Conservation (phyloP, 2,113 vertebrate genomes). For the human region DNA sequence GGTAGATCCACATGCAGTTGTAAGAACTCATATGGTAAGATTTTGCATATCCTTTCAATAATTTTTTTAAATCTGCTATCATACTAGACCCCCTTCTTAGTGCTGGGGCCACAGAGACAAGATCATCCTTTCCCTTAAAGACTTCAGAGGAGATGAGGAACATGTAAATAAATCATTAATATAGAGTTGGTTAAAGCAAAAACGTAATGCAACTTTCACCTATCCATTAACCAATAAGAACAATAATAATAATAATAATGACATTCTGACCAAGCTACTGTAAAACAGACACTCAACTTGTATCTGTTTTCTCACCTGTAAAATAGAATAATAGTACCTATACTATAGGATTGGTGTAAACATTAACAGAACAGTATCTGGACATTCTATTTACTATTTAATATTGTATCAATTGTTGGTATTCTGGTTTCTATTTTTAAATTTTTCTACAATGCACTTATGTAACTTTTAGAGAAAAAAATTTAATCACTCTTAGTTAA, state of each 20-base stretch:
- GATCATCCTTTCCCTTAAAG: neutral
- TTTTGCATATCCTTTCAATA: neutral
- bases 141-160: neutral
- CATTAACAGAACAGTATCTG: neutral
- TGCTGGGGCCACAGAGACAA: neutral
- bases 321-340: neutral
- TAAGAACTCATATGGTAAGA: neutral
- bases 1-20: neutral
- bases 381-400: neutral
- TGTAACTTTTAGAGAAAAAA: neutral
- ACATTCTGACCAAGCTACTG: neutral
- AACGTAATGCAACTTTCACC: neutral
- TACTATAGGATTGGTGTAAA: neutral
- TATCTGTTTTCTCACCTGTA: neutral
- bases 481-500: neutral
- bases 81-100: neutral
- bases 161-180: neutral
- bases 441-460: neutral
- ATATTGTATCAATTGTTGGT: neutral
- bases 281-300: neutral
- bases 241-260: neutral
- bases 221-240: neutral
- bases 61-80: neutral
- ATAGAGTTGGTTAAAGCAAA: neutral
- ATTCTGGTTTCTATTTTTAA: neutral